Percentiles rank a stretch among this genome's conserved stretches.
Evolutionary conservation across 2,113 vertebrate species (phyloP).

Genomic region (Ptyas mucosa): DNA sequence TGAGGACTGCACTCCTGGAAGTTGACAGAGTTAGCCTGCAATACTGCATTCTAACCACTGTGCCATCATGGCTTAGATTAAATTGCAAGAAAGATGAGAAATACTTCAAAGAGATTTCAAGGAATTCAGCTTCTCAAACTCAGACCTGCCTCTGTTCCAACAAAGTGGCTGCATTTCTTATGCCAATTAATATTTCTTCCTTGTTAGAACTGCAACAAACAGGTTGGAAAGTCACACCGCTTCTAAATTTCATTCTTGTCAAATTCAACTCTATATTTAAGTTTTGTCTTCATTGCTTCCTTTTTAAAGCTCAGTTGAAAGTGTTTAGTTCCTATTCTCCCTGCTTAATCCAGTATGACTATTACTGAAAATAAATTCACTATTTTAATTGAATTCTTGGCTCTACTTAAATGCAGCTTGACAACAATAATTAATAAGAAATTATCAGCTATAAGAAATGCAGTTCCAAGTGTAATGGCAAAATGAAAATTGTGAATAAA

Average conservation of each 20-base stretch:
- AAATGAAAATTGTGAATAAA: slow-evolving; percentile 6
- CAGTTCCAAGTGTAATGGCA: neutral
- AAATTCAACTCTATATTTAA: neutral
- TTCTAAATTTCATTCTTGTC: neutral
- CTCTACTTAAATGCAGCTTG: neutral
- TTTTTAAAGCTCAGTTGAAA: neutral
- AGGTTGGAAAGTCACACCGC: neutral
- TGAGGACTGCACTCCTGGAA: neutral
- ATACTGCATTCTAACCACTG: neutral
- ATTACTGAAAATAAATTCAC: slow-evolving; percentile 10
- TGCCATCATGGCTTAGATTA: neutral
- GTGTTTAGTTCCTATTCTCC: neutral
- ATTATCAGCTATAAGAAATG: slow-evolving; percentile 5
- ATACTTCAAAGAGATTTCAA: neutral
- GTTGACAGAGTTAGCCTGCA: neutral
- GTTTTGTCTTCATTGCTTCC: neutral
- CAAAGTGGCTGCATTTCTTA: neutral
- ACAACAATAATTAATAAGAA: slow-evolving; percentile 12
- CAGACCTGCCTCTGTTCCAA: neutral
- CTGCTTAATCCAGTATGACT: slow-evolving; percentile 1
- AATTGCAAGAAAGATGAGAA: neutral
- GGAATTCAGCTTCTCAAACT: neutral
- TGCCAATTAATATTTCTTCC: neutral
- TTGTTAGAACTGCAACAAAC: too few relatives aligned
- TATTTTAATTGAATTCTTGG: slow-evolving; percentile 9